Evolutionary conservation across 2,888 invertebrate genomes (phyloP).

Genomic region (Himalopsyche kuldschensis): DNA sequence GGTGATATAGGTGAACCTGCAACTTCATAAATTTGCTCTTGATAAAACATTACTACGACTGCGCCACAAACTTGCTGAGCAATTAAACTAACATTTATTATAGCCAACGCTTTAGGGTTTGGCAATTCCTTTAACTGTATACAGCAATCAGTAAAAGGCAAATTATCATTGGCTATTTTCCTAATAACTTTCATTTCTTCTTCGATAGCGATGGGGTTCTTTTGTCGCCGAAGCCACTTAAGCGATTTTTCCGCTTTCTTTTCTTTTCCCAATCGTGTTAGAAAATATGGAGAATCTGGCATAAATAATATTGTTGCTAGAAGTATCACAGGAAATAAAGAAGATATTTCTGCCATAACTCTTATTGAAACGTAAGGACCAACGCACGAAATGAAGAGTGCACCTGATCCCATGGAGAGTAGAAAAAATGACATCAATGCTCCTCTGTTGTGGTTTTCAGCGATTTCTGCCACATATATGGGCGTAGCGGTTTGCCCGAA

Average conservation of each 20-base stretch:
- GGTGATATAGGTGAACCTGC: conserved; percentile 19
- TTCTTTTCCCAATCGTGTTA: conserved; percentile 30
- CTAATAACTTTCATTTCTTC: conserved; percentile 30
- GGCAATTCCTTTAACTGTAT: conserved; percentile 20
- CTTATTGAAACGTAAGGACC: conserved; percentile 36
- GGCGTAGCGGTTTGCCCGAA: conserved; percentile 35
- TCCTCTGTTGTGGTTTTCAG: conserved; percentile 38
- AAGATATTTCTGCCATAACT: conserved; percentile 33
- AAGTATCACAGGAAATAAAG: conserved; percentile 36
- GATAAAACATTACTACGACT: conserved; percentile 30
- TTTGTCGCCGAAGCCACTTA: conserved; percentile 33
- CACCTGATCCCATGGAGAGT: conserved; percentile 27
- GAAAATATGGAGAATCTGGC: conserved; percentile 40
- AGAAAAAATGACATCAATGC: conserved; percentile 32
- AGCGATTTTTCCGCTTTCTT: conserved; percentile 28
- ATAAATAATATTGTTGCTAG: conserved; percentile 30
- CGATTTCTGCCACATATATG: conserved; percentile 40
- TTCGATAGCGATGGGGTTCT: conserved; percentile 20
- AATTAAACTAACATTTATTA: conserved; percentile 24
- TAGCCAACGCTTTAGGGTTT: conserved; percentile 29
- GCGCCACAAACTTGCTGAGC: conserved; percentile 33
- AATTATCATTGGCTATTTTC: conserved; percentile 25
- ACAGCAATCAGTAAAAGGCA: conserved; percentile 13
- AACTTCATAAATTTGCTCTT: conserved; percentile 28
- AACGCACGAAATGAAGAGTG: conserved; percentile 35